Conservation (phyloP, 2,888 invertebrate species). For the Tyria jacobaeae region DNA sequence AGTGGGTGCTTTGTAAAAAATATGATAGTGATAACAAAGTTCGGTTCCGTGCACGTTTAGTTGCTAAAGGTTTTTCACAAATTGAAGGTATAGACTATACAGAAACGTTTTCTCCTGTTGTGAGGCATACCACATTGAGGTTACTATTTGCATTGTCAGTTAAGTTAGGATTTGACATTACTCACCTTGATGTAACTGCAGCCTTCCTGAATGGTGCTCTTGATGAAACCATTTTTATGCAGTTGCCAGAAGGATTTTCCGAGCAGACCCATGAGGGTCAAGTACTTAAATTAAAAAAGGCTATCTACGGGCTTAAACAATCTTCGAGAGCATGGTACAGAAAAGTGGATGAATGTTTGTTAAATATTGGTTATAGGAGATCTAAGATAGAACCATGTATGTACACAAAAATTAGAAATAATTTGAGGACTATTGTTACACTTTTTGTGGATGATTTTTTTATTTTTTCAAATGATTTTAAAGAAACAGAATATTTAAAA, state of each 20-base stretch:
- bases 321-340: slow-evolving; percentile 10
- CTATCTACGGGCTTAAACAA: slow-evolving; percentile 2
- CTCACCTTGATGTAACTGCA: background rate
- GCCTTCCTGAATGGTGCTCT: background rate
- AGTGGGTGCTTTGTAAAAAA: too few species aligned
- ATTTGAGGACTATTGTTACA: background rate
- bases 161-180: background rate
- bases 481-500: background rate
- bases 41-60: too few species aligned
- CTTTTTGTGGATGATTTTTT: too few species aligned
- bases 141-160: background rate
- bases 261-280: background rate
- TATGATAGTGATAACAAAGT: too few species aligned
- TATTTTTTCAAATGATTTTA: too few species aligned
- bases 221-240: background rate
- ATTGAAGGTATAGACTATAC: background rate
- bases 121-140: background rate
- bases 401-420: background rate
- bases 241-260: background rate
- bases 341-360: background rate
- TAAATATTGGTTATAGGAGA: background rate
- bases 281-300: slow-evolving; percentile 3
- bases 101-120: background rate
- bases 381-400: slow-evolving; percentile 7
- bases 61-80: background rate